A percentile compares a stretch with the other conserved stretches of the same genome.
phyloP scores from a whole-genome alignment of 2,888 invertebrate species.

The Oscheius onirici region DNA sequence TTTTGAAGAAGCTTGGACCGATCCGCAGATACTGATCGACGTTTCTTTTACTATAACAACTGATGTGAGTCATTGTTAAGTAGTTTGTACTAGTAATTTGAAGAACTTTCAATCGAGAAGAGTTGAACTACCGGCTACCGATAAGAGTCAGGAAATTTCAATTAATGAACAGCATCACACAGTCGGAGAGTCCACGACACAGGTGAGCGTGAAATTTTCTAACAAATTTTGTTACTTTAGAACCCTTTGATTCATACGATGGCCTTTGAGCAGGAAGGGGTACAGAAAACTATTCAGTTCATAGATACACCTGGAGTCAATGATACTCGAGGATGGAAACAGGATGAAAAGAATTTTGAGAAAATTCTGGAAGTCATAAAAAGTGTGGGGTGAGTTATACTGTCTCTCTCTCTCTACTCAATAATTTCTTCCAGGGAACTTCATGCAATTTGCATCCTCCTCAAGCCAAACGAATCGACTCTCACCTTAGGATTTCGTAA shows the following conservation, averaged over 20 bases:
- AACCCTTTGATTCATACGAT: too few relatives aligned
- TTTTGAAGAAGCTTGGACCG: background rate
- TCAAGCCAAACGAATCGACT: conserved; percentile 47
- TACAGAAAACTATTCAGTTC: background rate
- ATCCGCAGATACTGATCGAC: background rate
- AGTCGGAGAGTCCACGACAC: too few relatives aligned
- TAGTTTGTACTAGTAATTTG: too few relatives aligned
- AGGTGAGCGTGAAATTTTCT: too few relatives aligned
- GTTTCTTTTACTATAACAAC: background rate
- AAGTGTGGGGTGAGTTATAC: conserved; percentile 3
- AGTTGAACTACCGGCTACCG: background rate
- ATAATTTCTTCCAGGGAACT: conserved; percentile 25
- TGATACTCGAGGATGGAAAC: background rate
- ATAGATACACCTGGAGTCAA: conserved; percentile 23
- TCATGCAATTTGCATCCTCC: conserved; percentile 49
- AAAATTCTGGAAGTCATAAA: background rate
- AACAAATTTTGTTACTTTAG: too few relatives aligned
- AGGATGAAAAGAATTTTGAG: conserved; percentile 12
- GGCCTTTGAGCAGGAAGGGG: background rate
- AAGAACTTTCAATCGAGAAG: background rate
- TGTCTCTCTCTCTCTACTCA: background rate
- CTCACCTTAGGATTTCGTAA: conserved; percentile 47
- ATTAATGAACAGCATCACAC: too few relatives aligned
- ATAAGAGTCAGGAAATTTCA: too few relatives aligned
- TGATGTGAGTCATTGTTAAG: background rate